phyloP scores from a whole-genome alignment of 2,888 invertebrate genomes.

The Halictus ligatus region DNA sequence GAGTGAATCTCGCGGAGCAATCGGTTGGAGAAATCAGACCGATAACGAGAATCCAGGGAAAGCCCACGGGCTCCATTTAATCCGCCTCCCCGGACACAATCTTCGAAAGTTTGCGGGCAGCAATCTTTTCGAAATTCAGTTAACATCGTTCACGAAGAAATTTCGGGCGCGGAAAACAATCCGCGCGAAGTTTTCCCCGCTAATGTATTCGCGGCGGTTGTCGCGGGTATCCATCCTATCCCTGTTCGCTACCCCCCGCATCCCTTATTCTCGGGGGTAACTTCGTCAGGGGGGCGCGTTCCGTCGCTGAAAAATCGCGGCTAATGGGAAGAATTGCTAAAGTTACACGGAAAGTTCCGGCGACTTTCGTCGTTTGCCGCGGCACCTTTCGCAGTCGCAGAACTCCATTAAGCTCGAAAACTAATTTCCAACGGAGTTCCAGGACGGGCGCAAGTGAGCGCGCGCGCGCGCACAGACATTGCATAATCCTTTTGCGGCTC shows the following conservation, averaged over 20 bases:
- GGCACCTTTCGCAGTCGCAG: constrained; percentile 72
- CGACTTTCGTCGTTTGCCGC: constrained; percentile 54
- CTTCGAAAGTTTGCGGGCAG: not conserved
- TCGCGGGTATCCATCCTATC: constrained; percentile 21
- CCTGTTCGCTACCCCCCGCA: not conserved
- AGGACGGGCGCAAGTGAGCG: constrained; percentile 2
- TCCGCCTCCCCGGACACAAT: not conserved
- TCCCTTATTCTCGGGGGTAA: constrained; percentile 27
- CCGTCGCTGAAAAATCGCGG: constrained; percentile 67
- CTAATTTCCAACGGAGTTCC: constrained; percentile 72
- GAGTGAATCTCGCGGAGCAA: not conserved
- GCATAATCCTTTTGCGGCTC: constrained; percentile 54
- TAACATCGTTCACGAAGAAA: constrained; percentile 26
- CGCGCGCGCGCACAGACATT: not conserved
- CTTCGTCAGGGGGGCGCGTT: constrained; percentile 36
- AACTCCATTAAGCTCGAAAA: constrained; percentile 77
- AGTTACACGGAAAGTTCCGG: constrained; percentile 58
- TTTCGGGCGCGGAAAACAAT: constrained; percentile 49
- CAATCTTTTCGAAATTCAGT: constrained; percentile 42
- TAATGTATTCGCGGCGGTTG: constrained; percentile 40
- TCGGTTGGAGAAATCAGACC: not conserved
- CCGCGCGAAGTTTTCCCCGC: constrained; percentile 27
- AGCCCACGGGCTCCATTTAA: not conserved
- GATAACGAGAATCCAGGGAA: not conserved
- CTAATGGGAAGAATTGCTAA: constrained; percentile 73